Conservation (phyloP, 2,113 vertebrate genomes). For the Rattus rattus region DNA sequence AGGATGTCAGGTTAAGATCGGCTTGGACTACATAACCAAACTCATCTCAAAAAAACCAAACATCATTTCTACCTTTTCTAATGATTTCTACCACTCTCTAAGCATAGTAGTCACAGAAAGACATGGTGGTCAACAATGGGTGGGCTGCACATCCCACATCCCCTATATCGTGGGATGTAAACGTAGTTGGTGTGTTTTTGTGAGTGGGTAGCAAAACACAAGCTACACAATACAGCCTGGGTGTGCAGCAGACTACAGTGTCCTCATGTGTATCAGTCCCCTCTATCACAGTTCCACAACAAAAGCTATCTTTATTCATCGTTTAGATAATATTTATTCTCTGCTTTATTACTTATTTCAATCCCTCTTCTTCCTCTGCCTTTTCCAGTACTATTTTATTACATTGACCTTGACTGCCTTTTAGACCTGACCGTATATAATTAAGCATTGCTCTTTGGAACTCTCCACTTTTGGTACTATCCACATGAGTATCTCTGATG, state of each 20-base stretch:
- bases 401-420: background rate
- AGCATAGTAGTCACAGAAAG: background rate
- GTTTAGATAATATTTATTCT: background rate
- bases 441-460: slow-evolving; percentile 15
- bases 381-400: slow-evolving; percentile 32
- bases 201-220: background rate
- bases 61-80: background rate
- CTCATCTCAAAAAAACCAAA: background rate
- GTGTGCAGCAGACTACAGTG: background rate
- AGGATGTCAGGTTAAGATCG: too few relatives aligned
- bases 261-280: background rate
- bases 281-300: background rate
- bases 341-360: background rate
- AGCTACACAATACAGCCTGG: background rate
- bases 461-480: background rate
- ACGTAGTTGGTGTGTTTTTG: background rate
- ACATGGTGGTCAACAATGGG: background rate
- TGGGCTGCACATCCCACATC: background rate
- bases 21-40: background rate
- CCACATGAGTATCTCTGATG: background rate
- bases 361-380: background rate
- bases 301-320: background rate
- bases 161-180: slow-evolving; percentile 15
- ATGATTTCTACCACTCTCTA: background rate
- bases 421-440: slow-evolving; percentile 35